Conservation (phyloP, 2,797 vertebrate species). For the Falco novaeseelandiae region DNA sequence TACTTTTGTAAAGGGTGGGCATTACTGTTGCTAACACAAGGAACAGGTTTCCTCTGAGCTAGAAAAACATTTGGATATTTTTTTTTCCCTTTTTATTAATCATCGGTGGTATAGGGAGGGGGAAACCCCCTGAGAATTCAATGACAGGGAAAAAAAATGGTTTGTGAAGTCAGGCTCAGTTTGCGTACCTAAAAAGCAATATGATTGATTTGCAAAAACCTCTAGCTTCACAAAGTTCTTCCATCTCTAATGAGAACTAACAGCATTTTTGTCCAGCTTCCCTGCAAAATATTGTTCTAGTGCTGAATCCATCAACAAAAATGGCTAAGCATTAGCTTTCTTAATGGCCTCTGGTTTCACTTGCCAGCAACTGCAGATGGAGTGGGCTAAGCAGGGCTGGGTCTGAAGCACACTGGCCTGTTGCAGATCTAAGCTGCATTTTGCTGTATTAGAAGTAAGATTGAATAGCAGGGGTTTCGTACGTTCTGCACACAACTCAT, state of each 20-base stretch:
- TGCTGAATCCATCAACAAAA: conserved; percentile 72
- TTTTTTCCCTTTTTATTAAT: conserved; percentile 46
- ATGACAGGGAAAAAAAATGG: conserved; percentile 42
- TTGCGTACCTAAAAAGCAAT: conserved; percentile 67
- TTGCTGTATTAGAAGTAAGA: neutral
- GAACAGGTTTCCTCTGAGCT: conserved; percentile 29
- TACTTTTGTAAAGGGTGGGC: neutral
- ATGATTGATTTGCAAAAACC: conserved; percentile 71
- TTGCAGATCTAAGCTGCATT: conserved; percentile 40
- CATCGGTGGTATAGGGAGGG: neutral
- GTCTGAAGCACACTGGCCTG: neutral
- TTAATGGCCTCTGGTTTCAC: conserved; percentile 60
- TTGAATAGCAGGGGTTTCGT: neutral
- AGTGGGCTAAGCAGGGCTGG: conserved; percentile 43
- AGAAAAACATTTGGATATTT: conserved; percentile 42
- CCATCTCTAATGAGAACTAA: conserved; percentile 70
- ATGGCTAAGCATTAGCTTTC: conserved; percentile 67
- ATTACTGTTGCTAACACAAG: conserved; percentile 30
- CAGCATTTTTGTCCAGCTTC: conserved; percentile 66
- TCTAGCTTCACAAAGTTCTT: conserved; percentile 65
- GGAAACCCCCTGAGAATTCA: conserved; percentile 44
- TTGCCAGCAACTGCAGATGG: conserved; percentile 71
- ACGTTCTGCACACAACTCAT: neutral
- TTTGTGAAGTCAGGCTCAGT: conserved; percentile 65
- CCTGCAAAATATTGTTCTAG: conserved; percentile 67